phyloP scores from a whole-genome alignment of 2,888 invertebrate genomes.

The Macrophya annulata region DNA sequence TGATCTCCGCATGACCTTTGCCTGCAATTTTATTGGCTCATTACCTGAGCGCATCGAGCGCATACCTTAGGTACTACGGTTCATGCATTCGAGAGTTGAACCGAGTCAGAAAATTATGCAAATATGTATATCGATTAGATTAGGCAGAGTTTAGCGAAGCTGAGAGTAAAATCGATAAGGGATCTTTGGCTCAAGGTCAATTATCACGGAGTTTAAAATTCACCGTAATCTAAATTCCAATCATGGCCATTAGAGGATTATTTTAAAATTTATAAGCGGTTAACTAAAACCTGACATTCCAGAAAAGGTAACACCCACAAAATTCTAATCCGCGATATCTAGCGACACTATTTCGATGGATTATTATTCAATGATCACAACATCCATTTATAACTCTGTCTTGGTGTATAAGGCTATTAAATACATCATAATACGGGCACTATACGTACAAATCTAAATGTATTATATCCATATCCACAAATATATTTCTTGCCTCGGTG shows the following conservation, averaged over 20 bases:
- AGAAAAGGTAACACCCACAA: conserved; percentile 64
- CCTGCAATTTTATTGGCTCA: conserved; percentile 41
- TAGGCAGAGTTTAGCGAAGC: background rate
- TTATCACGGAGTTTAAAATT: background rate
- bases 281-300: conserved; percentile 64
- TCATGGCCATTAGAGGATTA: background rate
- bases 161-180: conserved; percentile 23
- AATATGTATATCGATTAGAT: conserved; percentile 9
- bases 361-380: background rate
- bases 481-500: background rate
- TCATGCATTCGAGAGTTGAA: background rate
- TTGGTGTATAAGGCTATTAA: conserved; percentile 7
- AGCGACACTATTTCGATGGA: conserved; percentile 5
- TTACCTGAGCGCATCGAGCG: conserved; percentile 10
- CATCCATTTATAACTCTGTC: conserved; percentile 10
- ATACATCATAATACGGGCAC: conserved; percentile 36
- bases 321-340: conserved; percentile 62
- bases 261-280: background rate
- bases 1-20: conserved; percentile 49
- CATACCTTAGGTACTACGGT: conserved; percentile 1
- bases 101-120: conserved; percentile 28
- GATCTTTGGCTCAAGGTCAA: conserved; percentile 21
- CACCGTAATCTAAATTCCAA: conserved; percentile 4
- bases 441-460: background rate
- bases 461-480: conserved; percentile 9